Evolutionary conservation across 2,888 invertebrate species (phyloP), one percentile per base, ranked within the genome.

Genomic region (Aproaerema taeniolella): DNA sequence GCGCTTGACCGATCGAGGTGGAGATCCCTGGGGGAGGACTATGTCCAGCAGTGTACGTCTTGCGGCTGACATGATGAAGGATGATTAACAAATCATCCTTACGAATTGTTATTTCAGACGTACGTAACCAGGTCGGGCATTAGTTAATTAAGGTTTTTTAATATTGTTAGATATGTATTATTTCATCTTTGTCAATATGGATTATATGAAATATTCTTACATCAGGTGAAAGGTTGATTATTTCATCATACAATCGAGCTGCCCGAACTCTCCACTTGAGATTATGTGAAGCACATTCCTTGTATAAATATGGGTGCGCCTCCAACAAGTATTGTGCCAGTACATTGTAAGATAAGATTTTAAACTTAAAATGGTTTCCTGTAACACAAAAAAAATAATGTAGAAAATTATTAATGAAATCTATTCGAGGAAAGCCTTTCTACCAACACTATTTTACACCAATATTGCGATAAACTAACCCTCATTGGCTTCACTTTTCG

Each of bases 281-380:
- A 41, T 88, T 85, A 0, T 67, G 49, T 4, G 78, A 68, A 20
- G 89, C 66, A 55, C 93, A 92, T 1, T 81, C 58, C 12, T 67
- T 76, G 63, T 98, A 98, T 9, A 98, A 77, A 59, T 93, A 87
- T 0, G 88, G 76, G 64, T 97, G 95, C 47, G 88, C 82, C 48
- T 92, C 89, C 38, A 97, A 63, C 29, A 97, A 83, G 55, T 91
- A 89, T 75, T 97, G 97, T 0, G 97, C 93, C 41, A 98, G 78
- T 16, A 98, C 92, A 72, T 98, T 98, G 73, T 96, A 98, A 0
- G 93, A 93, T 68, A 96, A 85, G 16, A 97, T 71, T 45, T 89
- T 91, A 56, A 96, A 91, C 40, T 71, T 71, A 43, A 89, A 82
- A 17, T 73, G 62, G 9, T 73, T 62, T 13, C 72, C 85, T 65